These are phyloP conservation scores for Pseudomyrmex gracilis DNA, from an alignment of 1,140 invertebrate species.

Conservation along the genomic window DNA sequence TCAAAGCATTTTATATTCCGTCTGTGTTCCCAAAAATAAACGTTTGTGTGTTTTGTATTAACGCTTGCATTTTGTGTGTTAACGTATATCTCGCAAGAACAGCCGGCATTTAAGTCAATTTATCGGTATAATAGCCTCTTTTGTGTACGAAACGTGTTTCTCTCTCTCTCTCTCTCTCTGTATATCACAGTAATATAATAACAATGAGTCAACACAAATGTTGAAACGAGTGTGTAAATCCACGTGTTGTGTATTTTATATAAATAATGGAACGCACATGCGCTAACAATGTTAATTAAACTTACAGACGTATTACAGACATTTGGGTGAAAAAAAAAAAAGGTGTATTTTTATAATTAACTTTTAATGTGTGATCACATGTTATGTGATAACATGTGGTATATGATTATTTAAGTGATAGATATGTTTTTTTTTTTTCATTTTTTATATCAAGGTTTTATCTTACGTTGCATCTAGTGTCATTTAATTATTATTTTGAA, in stretches of 20 bases:
- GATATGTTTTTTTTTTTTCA: not conserved
- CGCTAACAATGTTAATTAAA: no score
- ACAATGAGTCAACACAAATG: no score
- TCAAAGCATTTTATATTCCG: conserved; percentile 31
- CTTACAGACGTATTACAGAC: no score
- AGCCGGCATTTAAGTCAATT: conserved; percentile 31
- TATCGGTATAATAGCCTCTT: conserved; percentile 15
- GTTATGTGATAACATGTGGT: no score
- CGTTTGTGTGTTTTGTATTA: conserved; percentile 29
- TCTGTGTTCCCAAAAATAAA: conserved; percentile 14
- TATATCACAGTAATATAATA: no score
- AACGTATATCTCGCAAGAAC: conserved; percentile 15
- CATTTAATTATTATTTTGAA: not conserved
- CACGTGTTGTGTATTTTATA: conserved; percentile 7
- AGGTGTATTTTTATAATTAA: not conserved
- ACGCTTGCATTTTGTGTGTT: conserved; percentile 13
- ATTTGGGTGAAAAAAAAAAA: not conserved
- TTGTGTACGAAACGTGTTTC: not conserved
- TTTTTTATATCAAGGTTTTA: not conserved
- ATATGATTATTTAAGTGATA: not conserved
- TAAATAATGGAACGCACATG: not conserved
- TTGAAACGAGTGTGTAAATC: not conserved
- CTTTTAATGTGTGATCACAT: not conserved
- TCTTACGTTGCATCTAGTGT: not conserved
- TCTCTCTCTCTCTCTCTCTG: no score